Evolutionary conservation across 2,113 vertebrate genomes (phyloP).

Genomic region (Pseudorhombus dupliciocellatus): DNA sequence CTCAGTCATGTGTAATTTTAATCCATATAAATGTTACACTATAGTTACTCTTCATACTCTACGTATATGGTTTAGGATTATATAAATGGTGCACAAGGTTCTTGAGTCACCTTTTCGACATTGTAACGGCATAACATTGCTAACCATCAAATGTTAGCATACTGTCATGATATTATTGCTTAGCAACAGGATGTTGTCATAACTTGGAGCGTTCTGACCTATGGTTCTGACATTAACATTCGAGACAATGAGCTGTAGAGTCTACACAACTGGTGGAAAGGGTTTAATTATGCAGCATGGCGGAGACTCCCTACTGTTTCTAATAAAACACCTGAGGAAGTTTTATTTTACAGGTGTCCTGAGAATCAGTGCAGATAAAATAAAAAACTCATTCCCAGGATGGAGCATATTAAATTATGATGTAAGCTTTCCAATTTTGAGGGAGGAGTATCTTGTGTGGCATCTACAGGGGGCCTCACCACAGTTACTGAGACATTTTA

Average conservation of each 20-base stretch:
- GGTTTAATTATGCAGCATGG: conserved; percentile 14
- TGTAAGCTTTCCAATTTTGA: conserved; percentile 11
- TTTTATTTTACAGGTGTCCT: neutral
- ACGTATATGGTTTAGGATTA: no score
- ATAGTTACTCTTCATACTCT: no score
- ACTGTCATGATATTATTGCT: no score
- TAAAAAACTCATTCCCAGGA: conserved; percentile 11
- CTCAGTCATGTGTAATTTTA: neutral
- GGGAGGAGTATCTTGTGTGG: neutral
- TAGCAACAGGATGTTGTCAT: no score
- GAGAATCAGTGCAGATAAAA: conserved; percentile 25
- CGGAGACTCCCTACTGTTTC: conserved; percentile 25
- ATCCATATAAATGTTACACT: neutral
- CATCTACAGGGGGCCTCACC: neutral
- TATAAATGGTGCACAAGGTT: no score
- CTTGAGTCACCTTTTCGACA: no score
- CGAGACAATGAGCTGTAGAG: no score
- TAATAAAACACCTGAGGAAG: conserved; percentile 13
- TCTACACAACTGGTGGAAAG: no score
- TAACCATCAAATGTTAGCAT: no score
- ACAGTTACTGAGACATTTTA: neutral
- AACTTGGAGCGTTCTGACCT: no score
- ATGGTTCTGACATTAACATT: no score
- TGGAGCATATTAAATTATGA: conserved; percentile 31
- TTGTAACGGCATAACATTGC: no score